Evolutionary conservation across 2,888 invertebrate species (phyloP).

Genomic region (Dorcus hopei): DNA sequence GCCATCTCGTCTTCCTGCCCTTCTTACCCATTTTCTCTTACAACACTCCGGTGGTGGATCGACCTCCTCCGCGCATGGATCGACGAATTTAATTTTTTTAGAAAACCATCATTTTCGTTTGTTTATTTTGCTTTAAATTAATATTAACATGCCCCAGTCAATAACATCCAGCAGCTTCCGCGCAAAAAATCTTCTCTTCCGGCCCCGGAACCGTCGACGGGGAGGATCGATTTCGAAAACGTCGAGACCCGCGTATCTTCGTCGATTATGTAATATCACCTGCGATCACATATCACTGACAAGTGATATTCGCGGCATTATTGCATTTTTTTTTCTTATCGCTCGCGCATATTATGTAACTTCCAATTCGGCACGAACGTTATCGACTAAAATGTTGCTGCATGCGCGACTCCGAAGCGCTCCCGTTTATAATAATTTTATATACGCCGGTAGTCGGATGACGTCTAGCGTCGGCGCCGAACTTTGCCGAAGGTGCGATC

Average conservation of each 20-base stretch:
- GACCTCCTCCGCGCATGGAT: not conserved
- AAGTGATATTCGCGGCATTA: not conserved
- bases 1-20: slow-evolving; percentile 62
- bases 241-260: not conserved
- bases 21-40: slow-evolving; percentile 57
- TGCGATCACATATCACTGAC: slow-evolving; percentile 3
- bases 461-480: no score
- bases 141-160: not conserved
- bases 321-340: slow-evolving; percentile 1
- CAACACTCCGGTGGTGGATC: not conserved
- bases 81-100: not conserved
- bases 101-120: not conserved
- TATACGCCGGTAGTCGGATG: no score
- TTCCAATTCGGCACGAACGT: slow-evolving; percentile 3
- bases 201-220: not conserved
- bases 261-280: not conserved
- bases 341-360: slow-evolving; percentile 9
- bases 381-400: slow-evolving; percentile 2
- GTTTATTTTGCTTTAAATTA: not conserved
- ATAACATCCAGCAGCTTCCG: not conserved
- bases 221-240: not conserved
- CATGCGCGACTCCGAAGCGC: not conserved
- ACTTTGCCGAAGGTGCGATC: no score
- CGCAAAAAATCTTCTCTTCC: not conserved
- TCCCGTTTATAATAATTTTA: no score